Base-by-base conservation (phyloP, 2,797 vertebrate species). In the Phataginus tricuspis region DNA sequence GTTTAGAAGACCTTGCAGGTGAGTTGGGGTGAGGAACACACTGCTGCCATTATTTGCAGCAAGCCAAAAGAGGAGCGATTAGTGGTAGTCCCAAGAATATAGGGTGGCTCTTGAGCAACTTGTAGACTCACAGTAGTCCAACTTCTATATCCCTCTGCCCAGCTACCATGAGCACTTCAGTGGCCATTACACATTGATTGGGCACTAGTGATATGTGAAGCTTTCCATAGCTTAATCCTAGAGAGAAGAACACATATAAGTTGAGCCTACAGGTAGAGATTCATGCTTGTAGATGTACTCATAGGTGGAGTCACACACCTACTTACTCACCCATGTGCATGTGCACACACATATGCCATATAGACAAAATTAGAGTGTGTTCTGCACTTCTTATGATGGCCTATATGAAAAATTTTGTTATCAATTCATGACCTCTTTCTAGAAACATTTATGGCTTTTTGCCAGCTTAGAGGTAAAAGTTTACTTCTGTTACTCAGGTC, bases 1-100 rank as follows among this genome's bases (percentile, higher is more conserved):
- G 98, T 86, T 98, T 99, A 98, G 99, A 99, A 98, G 99, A 99
- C 96, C 98, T 99, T 27, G 99, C 99, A 98, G 99, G 99, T 99
- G 87, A 97, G 98, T 89, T 8, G 31, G 89, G 18, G 96, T 69
- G 27, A 91, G 72, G 49, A 78, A 12, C 27, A 92, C 49, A 64
- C n/a, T 49, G 55, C 29, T 90, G 79, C 61, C 23, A 0, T 86
- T 72, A 25, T 53, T 69, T 53, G 53, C 63, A 68, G 31, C 85
- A 94, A 61, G 69, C 7, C 87, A 66, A 86, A 92, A 90, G 63
- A 80, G 34, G 80, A 25, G 19, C 4, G 11, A 45, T 82, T 74
- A 2, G 2, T 29, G 57, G 29, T 45, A 68, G 86, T 29, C 51
- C 4, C 55, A 61, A 53, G 49, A 91, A 80, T 95, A 21, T 77